A percentile compares a stretch with the other conserved stretches of the same genome.
phyloP scores from a whole-genome alignment of 1,140 invertebrate genomes.

The Ptiloglossa arizonensis region DNA sequence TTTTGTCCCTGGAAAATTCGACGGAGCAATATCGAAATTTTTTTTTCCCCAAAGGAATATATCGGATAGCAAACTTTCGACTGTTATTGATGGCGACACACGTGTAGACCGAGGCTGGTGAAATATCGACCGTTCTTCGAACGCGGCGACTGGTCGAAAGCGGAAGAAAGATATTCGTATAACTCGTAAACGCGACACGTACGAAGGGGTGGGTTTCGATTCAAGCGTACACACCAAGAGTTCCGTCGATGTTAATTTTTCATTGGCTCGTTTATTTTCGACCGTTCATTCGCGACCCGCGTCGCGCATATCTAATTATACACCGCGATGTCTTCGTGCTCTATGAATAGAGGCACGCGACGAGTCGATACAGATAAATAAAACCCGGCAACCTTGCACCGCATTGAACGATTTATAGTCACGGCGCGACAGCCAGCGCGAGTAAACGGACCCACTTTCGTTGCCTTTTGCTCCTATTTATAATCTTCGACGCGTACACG shows the following conservation, averaged over 20 bases:
- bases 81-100: not conserved
- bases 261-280: not conserved
- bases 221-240: not conserved
- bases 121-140: not conserved
- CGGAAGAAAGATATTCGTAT: not conserved
- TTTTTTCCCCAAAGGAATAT: not conserved
- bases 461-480: not conserved
- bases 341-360: slow-evolving; percentile 63
- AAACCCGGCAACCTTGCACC: slow-evolving; percentile 58
- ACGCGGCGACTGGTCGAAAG: not conserved
- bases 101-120: not conserved
- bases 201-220: not conserved
- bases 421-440: slow-evolving; percentile 26
- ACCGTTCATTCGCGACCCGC: not conserved
- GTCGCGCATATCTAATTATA: slow-evolving; percentile 45
- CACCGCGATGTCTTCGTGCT: slow-evolving; percentile 12
- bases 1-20: too few species aligned
- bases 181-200: not conserved
- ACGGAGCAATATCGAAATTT: not conserved
- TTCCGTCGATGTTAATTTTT: slow-evolving; percentile 3
- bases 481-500: too few species aligned
- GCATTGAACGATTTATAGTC: slow-evolving; percentile 61
- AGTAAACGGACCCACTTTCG: not conserved
- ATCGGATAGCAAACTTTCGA: not conserved
- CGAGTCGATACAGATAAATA: slow-evolving; percentile 58